Percentiles rank a stretch among this genome's conserved stretches.
These are phyloP conservation scores for Callorhinus ursinus DNA, from an alignment of 2,113 vertebrate genomes.

Conservation along the genomic window DNA sequence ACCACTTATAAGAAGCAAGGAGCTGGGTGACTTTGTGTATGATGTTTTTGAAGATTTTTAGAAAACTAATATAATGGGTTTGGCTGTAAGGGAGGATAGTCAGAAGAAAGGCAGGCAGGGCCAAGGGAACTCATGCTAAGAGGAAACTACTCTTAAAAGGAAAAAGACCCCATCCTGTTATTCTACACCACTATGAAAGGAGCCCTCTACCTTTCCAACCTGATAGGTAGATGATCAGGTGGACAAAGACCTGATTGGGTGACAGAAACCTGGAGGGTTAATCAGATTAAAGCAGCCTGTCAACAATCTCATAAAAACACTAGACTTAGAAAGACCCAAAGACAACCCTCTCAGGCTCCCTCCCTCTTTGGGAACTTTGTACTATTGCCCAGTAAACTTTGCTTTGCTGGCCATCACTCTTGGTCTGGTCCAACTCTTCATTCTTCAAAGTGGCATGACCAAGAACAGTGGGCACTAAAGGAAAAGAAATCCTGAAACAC, in stretches of 20 bases:
- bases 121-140: not conserved
- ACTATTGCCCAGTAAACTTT: not conserved
- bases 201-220: not conserved
- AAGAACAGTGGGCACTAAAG: not conserved
- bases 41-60: not conserved
- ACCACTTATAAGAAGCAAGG: not conserved
- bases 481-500: not conserved
- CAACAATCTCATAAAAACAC: not conserved
- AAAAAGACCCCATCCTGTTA: not conserved
- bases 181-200: not conserved
- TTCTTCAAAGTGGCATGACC: not conserved
- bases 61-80: not conserved
- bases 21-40: not conserved
- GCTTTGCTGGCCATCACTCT: not conserved
- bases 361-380: not conserved
- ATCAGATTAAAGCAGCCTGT: not conserved
- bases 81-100: not conserved
- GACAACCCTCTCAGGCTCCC: not conserved
- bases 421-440: not conserved
- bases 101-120: not conserved
- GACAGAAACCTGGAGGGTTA: not conserved
- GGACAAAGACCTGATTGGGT: not conserved
- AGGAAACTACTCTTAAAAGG: not conserved
- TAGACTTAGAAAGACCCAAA: not conserved
- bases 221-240: not conserved